Evolutionary conservation across 2,113 vertebrate genomes (phyloP), one percentile per base, ranked within the genome.

Genomic region (Tamias sibiricus): DNA sequence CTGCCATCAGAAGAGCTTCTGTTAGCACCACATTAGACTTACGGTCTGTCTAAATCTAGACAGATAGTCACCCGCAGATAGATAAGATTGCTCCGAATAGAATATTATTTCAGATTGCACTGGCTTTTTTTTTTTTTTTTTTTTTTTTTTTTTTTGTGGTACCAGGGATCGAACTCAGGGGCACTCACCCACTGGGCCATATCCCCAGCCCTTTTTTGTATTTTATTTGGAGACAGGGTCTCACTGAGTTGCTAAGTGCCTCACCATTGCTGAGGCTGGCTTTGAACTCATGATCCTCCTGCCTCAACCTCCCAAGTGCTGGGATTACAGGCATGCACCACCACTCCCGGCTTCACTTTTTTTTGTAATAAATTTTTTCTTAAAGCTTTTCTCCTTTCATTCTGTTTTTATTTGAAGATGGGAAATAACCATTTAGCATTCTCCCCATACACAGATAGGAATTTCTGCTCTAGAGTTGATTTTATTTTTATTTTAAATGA

Each of bases 401-500:
- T 95, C 35, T 91, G 17, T 80, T 95, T 44, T 81, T 77, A 40
- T 66, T 75, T 57, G 44, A 76, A 81, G 44, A 52, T 87, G 19
- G 26, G 75, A 87, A 64, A 26, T 84, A 81, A 83, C 54, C 44
- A 87, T 35, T 90, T 59, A 71, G 2, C 44, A 30, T 85, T 87
- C 32, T 84, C 19, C 22, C 11, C 14, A 62, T 59, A 28, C 7
- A 59, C 76, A 95, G 28, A 94, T 68, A 83, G 28, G 64, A 90
- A 93, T 57, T 81, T 69, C 30, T 88, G 57, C 44, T 28, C 42
- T 75, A 28, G 37, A 85, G 40, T 42, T 64, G 91, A n/a, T 42
- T 52, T 24, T 91, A 79, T 86, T 93, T 76, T 59, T 74, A 22
- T 62, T 87, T 92, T 76, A 95, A 91, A 68, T 52, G 77, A 85